A percentile compares a stretch with the other conserved stretches of the same genome.
Evolutionary conservation across 2,797 vertebrate genomes (phyloP).

Genomic region (Lacerta viridis): DNA sequence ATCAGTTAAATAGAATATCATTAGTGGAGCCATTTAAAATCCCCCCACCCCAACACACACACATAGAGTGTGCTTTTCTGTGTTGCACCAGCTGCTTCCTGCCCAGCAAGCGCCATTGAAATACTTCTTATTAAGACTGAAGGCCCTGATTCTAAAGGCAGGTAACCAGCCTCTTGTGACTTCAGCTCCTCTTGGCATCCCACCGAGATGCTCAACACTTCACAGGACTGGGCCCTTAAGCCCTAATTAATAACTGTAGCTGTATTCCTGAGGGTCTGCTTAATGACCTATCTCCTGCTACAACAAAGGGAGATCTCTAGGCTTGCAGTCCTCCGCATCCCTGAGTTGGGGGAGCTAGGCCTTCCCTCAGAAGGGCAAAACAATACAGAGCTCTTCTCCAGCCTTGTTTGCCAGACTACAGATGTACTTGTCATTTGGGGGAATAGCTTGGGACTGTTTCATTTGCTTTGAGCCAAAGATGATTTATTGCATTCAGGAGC

Average conservation of each 20-base stretch:
- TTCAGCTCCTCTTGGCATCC: conserved; percentile 74
- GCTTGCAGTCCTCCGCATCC: conserved; percentile 54
- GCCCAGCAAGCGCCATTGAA: conserved; percentile 66
- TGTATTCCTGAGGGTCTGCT: conserved; percentile 61
- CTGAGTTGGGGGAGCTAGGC: conserved; percentile 50
- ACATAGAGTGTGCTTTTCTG: conserved; percentile 50
- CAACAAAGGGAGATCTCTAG: conserved; percentile 63
- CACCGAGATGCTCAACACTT: conserved; percentile 64
- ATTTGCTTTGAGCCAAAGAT: conserved; percentile 1
- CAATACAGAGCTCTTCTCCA: background rate
- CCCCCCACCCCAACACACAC: conserved; percentile 50
- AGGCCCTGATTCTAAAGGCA: conserved; percentile 68
- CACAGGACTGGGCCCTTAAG: conserved; percentile 73
- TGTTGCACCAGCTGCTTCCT: conserved; percentile 59
- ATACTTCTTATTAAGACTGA: conserved; percentile 67
- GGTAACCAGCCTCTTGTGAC: conserved; percentile 73
- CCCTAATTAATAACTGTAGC: conserved; percentile 74
- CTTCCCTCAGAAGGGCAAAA: background rate
- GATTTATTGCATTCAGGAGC: background rate
- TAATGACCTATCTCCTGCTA: conserved; percentile 67
- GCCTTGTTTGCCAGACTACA: conserved; percentile 35
- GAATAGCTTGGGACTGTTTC: conserved; percentile 27
- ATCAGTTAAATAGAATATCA: conserved; percentile 70
- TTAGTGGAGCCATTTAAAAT: conserved; percentile 63
- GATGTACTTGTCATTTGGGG: background rate